Evolutionary conservation across 2,797 vertebrate genomes (phyloP), one percentile per base, ranked within the genome.

Genomic region (Sphenopsis melanotis): DNA sequence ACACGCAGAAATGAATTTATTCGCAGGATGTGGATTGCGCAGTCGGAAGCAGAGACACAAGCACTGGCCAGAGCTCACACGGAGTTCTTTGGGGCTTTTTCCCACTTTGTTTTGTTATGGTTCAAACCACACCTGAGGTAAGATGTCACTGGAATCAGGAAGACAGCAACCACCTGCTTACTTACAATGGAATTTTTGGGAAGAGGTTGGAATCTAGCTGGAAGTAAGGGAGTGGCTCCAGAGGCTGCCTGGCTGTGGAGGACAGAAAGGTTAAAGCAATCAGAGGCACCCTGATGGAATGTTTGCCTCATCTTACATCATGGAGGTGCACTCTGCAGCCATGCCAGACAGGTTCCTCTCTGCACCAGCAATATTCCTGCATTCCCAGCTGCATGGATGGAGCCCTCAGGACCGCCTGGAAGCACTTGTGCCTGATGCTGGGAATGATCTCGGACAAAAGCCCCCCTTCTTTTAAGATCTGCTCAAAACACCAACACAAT

Each of bases 1-100:
- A 94, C 89, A 93, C 0, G 21, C 89, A 55, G 87, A 81, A 93
- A 74, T 47, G 84, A 85, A 83, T 91, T 91, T 91, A 81, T 89
- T 86, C 81, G 42, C 71, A 79, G 71, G 91, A 68, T 66, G 68
- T 3, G 50, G 80, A 83, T 39, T 13, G 77, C 26, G 12, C 20
- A 80, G 90, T 55, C 1, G 0, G 90, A 77, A 93, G 61, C 49
- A 68, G 47, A 93, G 60, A 70, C 30, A 39, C 15, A 4, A 93
- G 77, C 44, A 36, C 77, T 64, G 60, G 85, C 49, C 87, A n/a
- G 66, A 84, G 88, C 68, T 94, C 74, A 42, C 56, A 15, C 1
- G 4, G 26, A 68, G 44, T 42, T 69, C 19, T 59, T 34, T 59
- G 64, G 20, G 41, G 1, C 6, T 69, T 84, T 61, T 57, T 52